These are phyloP conservation scores for Gallinago solitaria DNA, from an alignment of 2,797 vertebrate species.

Conservation along the genomic window DNA sequence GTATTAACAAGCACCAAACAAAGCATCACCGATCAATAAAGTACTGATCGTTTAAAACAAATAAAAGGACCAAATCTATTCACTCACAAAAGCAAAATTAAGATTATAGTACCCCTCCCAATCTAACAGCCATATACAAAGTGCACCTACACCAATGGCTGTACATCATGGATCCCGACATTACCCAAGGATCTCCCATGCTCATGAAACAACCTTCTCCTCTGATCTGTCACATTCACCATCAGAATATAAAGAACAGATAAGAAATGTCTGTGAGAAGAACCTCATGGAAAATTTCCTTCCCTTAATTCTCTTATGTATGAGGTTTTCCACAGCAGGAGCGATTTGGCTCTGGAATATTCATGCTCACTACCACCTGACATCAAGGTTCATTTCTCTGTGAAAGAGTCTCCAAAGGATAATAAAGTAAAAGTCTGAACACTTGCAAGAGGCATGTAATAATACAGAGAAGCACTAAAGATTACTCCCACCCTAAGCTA, in stretches of 20 bases:
- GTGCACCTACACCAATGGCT: background rate
- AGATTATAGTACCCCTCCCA: background rate
- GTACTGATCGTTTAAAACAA: background rate
- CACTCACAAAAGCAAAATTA: background rate
- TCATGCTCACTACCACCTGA: slow-evolving; percentile 39
- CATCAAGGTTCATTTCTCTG: slow-evolving; percentile 52
- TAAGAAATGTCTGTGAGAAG: background rate
- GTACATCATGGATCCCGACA: rapidly evolving
- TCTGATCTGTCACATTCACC: background rate
- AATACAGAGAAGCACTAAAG: background rate
- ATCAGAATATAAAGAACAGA: background rate
- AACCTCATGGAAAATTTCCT: background rate
- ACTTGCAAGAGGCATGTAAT: slow-evolving; percentile 31
- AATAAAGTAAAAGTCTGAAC: slow-evolving; percentile 45
- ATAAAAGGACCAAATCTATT: background rate
- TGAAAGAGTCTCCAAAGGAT: slow-evolving; percentile 45
- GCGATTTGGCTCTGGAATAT: slow-evolving; percentile 35
- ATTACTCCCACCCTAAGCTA: background rate
- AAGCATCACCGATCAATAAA: background rate
- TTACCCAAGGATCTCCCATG: background rate
- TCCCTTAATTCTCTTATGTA: background rate
- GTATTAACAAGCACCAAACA: background rate
- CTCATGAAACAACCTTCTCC: background rate
- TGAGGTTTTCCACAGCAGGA: background rate
- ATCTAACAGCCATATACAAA: background rate